These are phyloP conservation scores for Tanytarsus gracilentus DNA, from an alignment of 2,888 invertebrate genomes.

Conservation along the genomic window DNA sequence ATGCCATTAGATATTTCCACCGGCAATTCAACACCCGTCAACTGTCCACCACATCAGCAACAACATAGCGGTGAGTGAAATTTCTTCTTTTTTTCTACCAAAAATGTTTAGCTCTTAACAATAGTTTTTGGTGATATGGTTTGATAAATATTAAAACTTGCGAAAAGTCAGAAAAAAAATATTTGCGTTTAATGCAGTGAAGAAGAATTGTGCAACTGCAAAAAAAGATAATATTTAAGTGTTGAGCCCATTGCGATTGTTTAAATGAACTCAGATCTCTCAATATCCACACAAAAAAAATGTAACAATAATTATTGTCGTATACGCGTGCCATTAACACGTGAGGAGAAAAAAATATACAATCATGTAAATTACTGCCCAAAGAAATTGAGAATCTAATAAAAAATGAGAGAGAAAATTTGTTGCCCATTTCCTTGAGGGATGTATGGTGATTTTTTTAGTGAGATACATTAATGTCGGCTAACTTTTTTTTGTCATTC, in stretches of 20 bases:
- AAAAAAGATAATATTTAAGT: too few species aligned
- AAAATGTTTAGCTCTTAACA: neutral
- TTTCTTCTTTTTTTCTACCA: conserved; percentile 30
- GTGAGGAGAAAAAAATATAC: neutral
- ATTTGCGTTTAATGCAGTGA: conserved; percentile 14
- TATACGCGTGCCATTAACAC: neutral
- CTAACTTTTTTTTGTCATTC: conserved; percentile 31
- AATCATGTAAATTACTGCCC: conserved; percentile 33
- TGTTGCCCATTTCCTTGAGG: conserved; percentile 25
- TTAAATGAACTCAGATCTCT: neutral
- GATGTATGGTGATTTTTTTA: conserved; percentile 17
- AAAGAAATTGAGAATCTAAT: conserved; percentile 37
- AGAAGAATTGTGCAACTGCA: conserved; percentile 26
- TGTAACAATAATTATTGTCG: neutral
- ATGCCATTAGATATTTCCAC: conserved; percentile 43
- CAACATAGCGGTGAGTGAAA: conserved; percentile 39
- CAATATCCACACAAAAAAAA: neutral
- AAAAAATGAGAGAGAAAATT: conserved; percentile 30
- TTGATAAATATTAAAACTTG: neutral
- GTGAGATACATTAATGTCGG: too few species aligned
- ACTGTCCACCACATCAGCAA: conserved; percentile 36
- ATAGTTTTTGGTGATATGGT: neutral
- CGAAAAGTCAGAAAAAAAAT: neutral
- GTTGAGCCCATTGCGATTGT: neutral
- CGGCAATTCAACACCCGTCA: conserved; percentile 38